These are phyloP conservation scores for Sciurus vulgaris DNA, from an alignment of 2,797 vertebrate species.

Conservation along the genomic window DNA sequence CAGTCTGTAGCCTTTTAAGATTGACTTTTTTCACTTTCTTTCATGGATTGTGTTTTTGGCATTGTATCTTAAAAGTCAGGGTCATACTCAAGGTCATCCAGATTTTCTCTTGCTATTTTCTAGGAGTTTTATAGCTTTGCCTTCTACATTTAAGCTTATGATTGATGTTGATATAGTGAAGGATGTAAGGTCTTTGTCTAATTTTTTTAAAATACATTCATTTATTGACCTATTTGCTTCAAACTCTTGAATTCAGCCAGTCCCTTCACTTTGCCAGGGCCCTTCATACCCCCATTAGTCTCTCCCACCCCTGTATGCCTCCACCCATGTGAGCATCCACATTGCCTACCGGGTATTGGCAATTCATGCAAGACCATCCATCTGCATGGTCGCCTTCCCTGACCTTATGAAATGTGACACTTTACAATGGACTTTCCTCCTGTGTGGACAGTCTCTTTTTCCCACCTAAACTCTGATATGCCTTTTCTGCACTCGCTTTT, in stretches of 20 bases:
- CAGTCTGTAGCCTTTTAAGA: not conserved
- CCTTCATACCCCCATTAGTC: not conserved
- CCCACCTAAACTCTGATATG: not conserved
- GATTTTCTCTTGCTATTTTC: not conserved
- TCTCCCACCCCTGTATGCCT: not conserved
- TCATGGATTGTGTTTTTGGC: not conserved
- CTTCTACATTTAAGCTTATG: not conserved
- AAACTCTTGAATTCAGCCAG: not conserved
- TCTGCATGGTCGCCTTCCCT: too few relatives aligned
- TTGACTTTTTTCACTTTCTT: not conserved
- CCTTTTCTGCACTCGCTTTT: not conserved
- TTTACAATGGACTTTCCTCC: not conserved
- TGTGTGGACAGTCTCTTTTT: not conserved
- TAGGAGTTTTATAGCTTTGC: not conserved
- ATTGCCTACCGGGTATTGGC: too few relatives aligned
- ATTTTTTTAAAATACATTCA: too few relatives aligned
- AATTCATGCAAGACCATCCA: not conserved
- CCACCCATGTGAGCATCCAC: too few relatives aligned
- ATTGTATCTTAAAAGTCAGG: not conserved
- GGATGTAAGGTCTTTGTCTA: not conserved
- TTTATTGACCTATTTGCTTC: not conserved
- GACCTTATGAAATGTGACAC: not conserved
- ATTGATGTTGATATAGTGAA: not conserved
- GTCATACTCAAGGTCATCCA: not conserved
- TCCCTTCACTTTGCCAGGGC: accelerated